A percentile compares a stretch with the other conserved stretches of the same genome.
These are phyloP conservation scores for Drosophila tani DNA, from an alignment of 1,140 invertebrate species.

Conservation along the genomic window DNA sequence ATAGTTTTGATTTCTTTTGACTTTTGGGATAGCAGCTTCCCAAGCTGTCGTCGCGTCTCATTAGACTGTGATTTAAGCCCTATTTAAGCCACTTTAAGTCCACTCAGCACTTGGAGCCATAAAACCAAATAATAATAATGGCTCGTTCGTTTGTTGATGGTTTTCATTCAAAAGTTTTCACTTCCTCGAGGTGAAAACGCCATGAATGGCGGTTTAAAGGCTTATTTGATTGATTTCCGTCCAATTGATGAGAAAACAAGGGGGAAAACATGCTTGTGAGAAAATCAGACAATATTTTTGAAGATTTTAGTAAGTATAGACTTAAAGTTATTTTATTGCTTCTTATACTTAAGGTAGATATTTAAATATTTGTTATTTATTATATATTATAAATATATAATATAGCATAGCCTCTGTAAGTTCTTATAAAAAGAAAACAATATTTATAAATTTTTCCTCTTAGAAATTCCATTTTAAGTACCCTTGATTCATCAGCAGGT, in stretches of 20 bases:
- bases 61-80: conserved; percentile 49
- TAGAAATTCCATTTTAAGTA: background rate
- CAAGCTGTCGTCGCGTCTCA: conserved; percentile 44
- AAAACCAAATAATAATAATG: conserved; percentile 39
- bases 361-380: background rate
- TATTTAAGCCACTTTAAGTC: conserved; percentile 20
- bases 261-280: conserved; percentile 26
- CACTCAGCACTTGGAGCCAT: conserved; percentile 33
- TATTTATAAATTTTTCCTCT: background rate
- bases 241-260: conserved; percentile 19
- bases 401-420: too few relatives aligned
- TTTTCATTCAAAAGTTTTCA: conserved; percentile 44
- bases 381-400: too few relatives aligned
- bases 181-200: conserved; percentile 18
- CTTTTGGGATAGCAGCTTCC: conserved; percentile 14
- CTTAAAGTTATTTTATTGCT: background rate
- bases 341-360: too few relatives aligned
- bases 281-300: background rate
- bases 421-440: background rate
- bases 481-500: conserved; percentile 12
- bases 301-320: background rate
- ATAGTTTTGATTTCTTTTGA: conserved; percentile 17
- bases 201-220: conserved; percentile 3
- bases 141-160: conserved; percentile 22
- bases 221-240: conserved; percentile 43